Conservation (phyloP, 2,888 invertebrate species). For the Drosophila pseudotalamancana region DNA sequence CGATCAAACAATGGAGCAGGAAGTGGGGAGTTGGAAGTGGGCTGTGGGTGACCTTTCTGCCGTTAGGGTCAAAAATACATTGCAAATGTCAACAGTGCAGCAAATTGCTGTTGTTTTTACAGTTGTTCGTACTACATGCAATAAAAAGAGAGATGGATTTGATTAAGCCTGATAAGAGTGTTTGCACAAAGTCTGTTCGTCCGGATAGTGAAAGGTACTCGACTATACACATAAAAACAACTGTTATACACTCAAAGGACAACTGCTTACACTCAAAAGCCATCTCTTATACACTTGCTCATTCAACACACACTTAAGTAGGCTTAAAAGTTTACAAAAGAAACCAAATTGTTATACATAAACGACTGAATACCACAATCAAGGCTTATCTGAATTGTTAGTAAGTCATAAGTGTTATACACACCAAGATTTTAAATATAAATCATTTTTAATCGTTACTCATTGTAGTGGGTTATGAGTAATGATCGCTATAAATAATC, state of each 20-base stretch:
- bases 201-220: neutral
- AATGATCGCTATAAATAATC: too few species aligned
- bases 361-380: too few species aligned
- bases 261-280: too few species aligned
- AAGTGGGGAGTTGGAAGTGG: too few species aligned
- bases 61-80: slow-evolving; percentile 13
- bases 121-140: neutral
- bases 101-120: slow-evolving; percentile 38
- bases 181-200: neutral
- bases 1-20: neutral
- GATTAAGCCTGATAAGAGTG: slow-evolving; percentile 19
- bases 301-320: neutral
- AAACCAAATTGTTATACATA: too few species aligned
- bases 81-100: slow-evolving; percentile 51
- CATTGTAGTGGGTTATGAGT: too few species aligned
- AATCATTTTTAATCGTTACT: too few species aligned
- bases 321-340: too few species aligned
- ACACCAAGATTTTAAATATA: too few species aligned
- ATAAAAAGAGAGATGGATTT: slow-evolving; percentile 16
- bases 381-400: too few species aligned
- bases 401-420: too few species aligned
- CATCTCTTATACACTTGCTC: neutral
- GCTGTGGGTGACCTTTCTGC: neutral
- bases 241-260: neutral
- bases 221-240: neutral